phyloP scores from a whole-genome alignment of 2,888 invertebrate genomes.

The Napeogenes sylphis region DNA sequence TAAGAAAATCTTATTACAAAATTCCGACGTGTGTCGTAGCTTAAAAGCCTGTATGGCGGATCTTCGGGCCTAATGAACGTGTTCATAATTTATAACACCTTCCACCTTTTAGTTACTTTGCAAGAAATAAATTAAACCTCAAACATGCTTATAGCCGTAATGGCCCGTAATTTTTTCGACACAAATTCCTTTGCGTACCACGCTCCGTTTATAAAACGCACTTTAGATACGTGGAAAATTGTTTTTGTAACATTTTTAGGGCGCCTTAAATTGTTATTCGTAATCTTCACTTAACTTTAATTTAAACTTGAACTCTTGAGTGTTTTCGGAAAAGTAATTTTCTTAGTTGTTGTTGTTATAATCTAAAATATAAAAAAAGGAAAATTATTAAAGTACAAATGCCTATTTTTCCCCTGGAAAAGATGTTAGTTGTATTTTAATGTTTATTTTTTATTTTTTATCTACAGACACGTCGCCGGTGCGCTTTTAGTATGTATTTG shows the following conservation, averaged over 20 bases:
- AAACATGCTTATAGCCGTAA: conserved; percentile 43
- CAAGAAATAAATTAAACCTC: conserved; percentile 45
- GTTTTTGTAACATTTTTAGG: conserved; percentile 18
- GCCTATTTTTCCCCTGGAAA: too few species aligned
- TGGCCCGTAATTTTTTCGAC: conserved; percentile 34
- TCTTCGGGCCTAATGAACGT: conserved; percentile 63
- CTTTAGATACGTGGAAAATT: conserved; percentile 16
- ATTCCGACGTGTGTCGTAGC: conserved; percentile 71
- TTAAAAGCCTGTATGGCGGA: conserved; percentile 40
- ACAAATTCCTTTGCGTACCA: conserved; percentile 18
- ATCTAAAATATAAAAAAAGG: too few species aligned
- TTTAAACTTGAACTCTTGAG: conserved; percentile 14
- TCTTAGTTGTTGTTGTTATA: neutral
- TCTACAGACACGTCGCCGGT: too few species aligned
- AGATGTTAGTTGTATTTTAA: too few species aligned
- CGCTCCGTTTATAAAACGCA: conserved; percentile 7
- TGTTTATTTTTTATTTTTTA: too few species aligned
- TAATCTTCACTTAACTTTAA: conserved; percentile 9
- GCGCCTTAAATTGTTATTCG: conserved; percentile 22
- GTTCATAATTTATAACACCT: conserved; percentile 73
- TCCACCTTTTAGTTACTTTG: conserved; percentile 65
- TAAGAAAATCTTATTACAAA: conserved; percentile 75
- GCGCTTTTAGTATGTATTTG: too few species aligned
- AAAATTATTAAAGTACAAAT: too few species aligned
- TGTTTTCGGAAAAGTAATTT: neutral